These are phyloP conservation scores for Zelostemma sp. DNA, from an alignment of 1,140 invertebrate species.

Conservation along the genomic window DNA sequence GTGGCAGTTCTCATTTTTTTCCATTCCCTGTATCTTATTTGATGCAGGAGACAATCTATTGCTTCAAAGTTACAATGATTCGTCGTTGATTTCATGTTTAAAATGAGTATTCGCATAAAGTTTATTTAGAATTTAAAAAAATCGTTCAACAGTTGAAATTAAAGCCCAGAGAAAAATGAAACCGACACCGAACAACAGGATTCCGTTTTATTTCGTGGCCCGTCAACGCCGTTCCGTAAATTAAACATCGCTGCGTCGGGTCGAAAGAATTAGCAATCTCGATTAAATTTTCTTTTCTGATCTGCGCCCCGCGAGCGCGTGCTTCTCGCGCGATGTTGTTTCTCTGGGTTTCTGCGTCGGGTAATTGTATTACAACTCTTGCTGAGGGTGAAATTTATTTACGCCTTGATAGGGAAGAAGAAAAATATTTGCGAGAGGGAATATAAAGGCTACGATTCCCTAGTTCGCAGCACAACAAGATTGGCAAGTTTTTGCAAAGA, in stretches of 20 bases:
- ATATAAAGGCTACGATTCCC: constrained; percentile 18
- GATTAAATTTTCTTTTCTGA: constrained; percentile 39
- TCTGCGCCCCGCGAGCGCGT: constrained; percentile 16
- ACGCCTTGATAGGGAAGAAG: constrained; percentile 10
- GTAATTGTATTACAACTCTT: constrained; percentile 45
- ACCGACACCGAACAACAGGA: constrained; percentile 10
- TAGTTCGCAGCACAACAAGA: constrained; percentile 12
- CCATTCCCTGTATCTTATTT: too few relatives aligned
- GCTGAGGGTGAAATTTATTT: constrained; percentile 45
- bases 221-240: constrained; percentile 43
- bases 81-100: too few relatives aligned
- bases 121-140: too few relatives aligned
- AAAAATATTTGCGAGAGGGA: not conserved
- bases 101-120: too few relatives aligned
- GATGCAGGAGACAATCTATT: too few relatives aligned
- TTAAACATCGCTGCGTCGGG: constrained; percentile 30
- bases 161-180: not conserved
- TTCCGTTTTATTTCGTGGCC: constrained; percentile 28
- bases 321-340: constrained; percentile 35
- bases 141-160: not conserved
- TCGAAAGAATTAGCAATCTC: constrained; percentile 35
- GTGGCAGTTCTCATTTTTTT: not conserved
- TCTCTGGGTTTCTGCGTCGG: constrained; percentile 34
- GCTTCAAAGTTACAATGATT: too few relatives aligned
- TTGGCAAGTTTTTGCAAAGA: constrained; percentile 35